Evolutionary conservation across 2,113 vertebrate genomes (phyloP), one percentile per base, ranked within the genome.

Genomic region (Eonycteris spelaea): DNA sequence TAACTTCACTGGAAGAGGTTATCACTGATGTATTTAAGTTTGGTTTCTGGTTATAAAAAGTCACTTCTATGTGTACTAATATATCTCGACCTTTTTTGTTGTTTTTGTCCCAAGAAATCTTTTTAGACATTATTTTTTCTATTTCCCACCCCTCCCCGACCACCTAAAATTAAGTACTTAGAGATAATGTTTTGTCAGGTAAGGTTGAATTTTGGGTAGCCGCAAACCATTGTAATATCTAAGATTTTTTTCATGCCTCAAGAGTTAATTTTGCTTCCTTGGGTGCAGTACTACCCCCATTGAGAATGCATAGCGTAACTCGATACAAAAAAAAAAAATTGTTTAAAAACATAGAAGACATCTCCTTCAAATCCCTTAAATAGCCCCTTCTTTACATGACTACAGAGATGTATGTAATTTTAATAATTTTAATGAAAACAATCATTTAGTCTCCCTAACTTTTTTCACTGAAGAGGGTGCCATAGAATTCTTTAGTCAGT

Each of bases 81-180:
- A 78, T 61, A 78, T 78, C 51, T 70, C 18, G 65, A 53, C 8
- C 3, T 71, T 19, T n/a, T 48, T 51, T 51, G 51, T 61, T 26
- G 24, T 80, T 74, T 61, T 40, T 55, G 10, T 43, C 7, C 26
- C 24, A 78, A 48, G 53, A 91, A 53, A 48, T 48, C 3, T 73
- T 63, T 83, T 68, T 70, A 70, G 61, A 55, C 12, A 33, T 59
- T 94, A 1, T 71, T 86, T 87, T 78, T 92, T 57, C 67, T 38
- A 21, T 14, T 2, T 35, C 2, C 10, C 4, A 5, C 5, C 14
- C 10, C 9, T 26, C 4, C 14, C 9, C 4, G 2, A 2, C 6
- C 4, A 53, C 24, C 33, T 77, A 75, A 77, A 78, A 83, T 68
- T 74, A 86, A 79, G 8, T 77, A 55, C 30, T 53, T 22, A 55